Base-by-base conservation (phyloP, 2,888 invertebrate genomes). In the Cistogaster globosa region DNA sequence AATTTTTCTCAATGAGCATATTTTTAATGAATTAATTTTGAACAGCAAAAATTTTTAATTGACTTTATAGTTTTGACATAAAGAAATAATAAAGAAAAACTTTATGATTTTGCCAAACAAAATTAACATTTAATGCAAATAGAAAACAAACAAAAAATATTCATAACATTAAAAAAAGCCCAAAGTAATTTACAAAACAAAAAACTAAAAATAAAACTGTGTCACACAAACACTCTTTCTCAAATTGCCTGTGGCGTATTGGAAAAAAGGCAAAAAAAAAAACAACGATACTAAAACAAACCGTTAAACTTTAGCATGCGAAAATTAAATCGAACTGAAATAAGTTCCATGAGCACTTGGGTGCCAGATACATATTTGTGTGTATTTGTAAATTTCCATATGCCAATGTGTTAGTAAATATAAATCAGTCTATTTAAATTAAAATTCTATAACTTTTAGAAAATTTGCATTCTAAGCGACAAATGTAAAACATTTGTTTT, bases 401-500 rank as follows among this genome's bases (percentile, higher is more conserved):
- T 74, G 51, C 6, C 16, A 53, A 4, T 22, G 36, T 68, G 26
- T 78, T 16, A 22, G 18, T 53, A 42, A 22, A 16, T 53, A 26
- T n/a, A 68, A 84, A 77, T 74, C 85, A 79, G 85, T 85, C 85
- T 60, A 67, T 75, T 78, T 71, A 71, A 82, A 85, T 85, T 85
- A 85, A 85, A 85, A 85, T 85, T 82, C 85, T 85, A 85, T 85
- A 75, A 85, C 78, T 77, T 42, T 68, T 22, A 71, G 71, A 78
- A 76, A 82, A 85, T 82, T 82, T 82, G 71, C 82, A 85, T 82
- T 85, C 82, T 58, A 83, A 53, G 84, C 87, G 86, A 87, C 87
- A 87, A 87, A 90, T 91, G 91, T 88, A 90, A 90, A 88, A 89
- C 90, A 91, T 90, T 91, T 90, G 88, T 89, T 90, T 90, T 90